Percentiles rank a stretch among this genome's conserved stretches.
Evolutionary conservation across 2,113 vertebrate genomes (phyloP).

Genomic region (Campylomormyrus tamandua): DNA sequence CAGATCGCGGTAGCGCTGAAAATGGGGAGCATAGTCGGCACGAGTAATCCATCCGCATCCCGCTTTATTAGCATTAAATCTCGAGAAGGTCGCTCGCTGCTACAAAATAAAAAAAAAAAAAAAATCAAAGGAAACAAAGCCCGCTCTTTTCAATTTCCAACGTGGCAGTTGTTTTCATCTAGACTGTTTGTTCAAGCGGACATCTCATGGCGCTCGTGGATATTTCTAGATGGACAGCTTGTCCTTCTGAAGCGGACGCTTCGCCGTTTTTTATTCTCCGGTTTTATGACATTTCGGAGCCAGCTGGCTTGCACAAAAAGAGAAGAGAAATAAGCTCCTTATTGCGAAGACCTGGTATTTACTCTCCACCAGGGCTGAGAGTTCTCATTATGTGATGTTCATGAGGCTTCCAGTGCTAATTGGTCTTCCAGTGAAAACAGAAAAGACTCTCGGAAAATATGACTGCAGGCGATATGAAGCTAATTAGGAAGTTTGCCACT

Average conservation of each 20-base stretch:
- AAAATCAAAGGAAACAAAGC: slow-evolving; percentile 8
- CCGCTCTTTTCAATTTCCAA: slow-evolving; percentile 29
- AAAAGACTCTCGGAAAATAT: slow-evolving; percentile 49
- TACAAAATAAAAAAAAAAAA: slow-evolving; percentile 21
- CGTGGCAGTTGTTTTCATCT: slow-evolving; percentile 29
- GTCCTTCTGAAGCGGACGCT: slow-evolving; percentile 40
- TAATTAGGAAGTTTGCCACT: slow-evolving; percentile 54
- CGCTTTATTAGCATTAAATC: slow-evolving; percentile 41
- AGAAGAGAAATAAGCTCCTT: slow-evolving; percentile 45
- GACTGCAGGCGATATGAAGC: slow-evolving; percentile 51
- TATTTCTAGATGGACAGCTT: slow-evolving; percentile 48
- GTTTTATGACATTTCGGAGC: slow-evolving; percentile 42
- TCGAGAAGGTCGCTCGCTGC: slow-evolving; percentile 29
- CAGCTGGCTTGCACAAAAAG: slow-evolving; percentile 49
- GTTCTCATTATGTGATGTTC: slow-evolving; percentile 49
- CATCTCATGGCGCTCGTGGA: slow-evolving; percentile 40
- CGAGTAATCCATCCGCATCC: slow-evolving; percentile 40
- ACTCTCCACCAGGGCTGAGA: slow-evolving; percentile 45
- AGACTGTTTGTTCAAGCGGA: slow-evolving; percentile 30
- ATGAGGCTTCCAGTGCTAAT: slow-evolving; percentile 48
- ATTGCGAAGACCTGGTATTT: slow-evolving; percentile 51
- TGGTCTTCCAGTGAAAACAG: slow-evolving; percentile 48
- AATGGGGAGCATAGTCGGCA: slow-evolving; percentile 31
- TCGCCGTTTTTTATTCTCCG: slow-evolving; percentile 33
- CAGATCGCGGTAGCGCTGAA: slow-evolving; percentile 37